These are phyloP conservation scores for Poeciliopsis turneri DNA, from an alignment of 2,797 vertebrate species.

Conservation along the genomic window DNA sequence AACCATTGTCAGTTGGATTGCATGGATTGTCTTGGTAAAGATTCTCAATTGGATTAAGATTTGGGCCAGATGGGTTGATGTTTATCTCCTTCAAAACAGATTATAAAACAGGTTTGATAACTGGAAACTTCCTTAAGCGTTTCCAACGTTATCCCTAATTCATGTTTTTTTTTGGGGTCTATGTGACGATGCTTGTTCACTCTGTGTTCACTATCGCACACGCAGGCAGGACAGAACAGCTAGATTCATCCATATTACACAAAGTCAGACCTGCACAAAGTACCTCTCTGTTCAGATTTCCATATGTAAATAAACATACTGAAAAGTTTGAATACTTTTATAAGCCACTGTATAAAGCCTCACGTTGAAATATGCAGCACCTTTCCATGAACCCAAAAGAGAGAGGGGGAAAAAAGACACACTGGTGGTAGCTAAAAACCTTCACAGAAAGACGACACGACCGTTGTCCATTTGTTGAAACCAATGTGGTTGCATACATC, in stretches of 20 bases:
- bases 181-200: background rate
- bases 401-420: constrained; percentile 35
- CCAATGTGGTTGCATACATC: constrained; percentile 71
- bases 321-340: background rate
- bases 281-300: background rate
- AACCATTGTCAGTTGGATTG: background rate
- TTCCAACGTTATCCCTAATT: background rate
- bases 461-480: constrained; percentile 66
- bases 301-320: background rate
- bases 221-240: background rate
- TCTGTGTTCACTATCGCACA: background rate
- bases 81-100: background rate
- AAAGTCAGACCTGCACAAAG: background rate
- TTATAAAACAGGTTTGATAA: background rate
- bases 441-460: constrained; percentile 46
- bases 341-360: constrained; percentile 25
- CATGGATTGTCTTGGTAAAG: background rate
- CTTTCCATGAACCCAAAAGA: constrained; percentile 67
- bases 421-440: constrained; percentile 20
- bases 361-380: constrained; percentile 63
- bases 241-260: background rate
- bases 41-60: background rate
- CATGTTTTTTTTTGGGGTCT: background rate
- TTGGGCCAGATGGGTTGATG: background rate
- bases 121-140: background rate